Base-by-base conservation (phyloP, 1,140 invertebrate genomes). In the Plectrocnemia conspersa region DNA sequence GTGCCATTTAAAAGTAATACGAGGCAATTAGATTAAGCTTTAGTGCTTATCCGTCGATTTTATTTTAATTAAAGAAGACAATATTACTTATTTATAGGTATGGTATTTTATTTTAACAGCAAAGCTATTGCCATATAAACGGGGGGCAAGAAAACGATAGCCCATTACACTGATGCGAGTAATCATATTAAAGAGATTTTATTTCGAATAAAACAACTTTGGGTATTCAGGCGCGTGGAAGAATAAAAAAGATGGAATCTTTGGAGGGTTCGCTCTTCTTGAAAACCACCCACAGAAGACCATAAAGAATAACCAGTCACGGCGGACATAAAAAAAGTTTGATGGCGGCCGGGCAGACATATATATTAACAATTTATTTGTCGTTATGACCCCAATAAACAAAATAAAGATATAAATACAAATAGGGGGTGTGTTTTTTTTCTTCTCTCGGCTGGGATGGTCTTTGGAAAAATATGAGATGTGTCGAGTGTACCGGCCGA, bases 301-400 rank as follows among this genome's bases (percentile, higher is more conserved):
- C 46, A 56, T 54, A 52, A 60, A 59, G 56, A 56, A 52, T 49
- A 45, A 35, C 24, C 56, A 56, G 53, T 60, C 53, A 52, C 46
- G 45, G 47, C 52, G 52, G 19, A 11, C 41, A 52, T 60, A 60
- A 60, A 60, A 40, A 52, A 48, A 25, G 42, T 54, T 60, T 50
- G 58, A 60, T 56, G 53, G 48, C 35, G 47, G 42, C 47, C 10
- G 42, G 36, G 40, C 49, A 55, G 53, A 48, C 53, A 60, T 60
- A 60, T 60, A 60, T 49, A 60, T 60, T 60, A 60, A 56, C 53
- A 52, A 60, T 60, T 52, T 55, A 60, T 60, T 52, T 47, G 41
- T 56, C 53, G 53, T 60, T 56, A 60, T 48, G 49, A 42, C 53
- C 44, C 46, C 58, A 56, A 52, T 60, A 56, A 60, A 60, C 58